Conservation (phyloP, 2,888 invertebrate genomes). For the Tolmerus cingulatus region DNA sequence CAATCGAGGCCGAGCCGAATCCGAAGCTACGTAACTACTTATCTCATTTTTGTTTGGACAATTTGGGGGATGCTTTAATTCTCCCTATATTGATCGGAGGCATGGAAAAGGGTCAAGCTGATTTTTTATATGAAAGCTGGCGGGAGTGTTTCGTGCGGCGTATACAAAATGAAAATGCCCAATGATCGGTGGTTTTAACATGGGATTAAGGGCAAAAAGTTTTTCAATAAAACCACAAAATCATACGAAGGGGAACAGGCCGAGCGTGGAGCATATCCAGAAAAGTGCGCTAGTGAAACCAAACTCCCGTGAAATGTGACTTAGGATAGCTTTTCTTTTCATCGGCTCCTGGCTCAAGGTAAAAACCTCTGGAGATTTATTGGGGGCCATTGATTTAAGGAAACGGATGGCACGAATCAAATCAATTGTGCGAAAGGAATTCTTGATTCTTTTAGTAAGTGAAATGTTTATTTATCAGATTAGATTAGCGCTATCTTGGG, state of each 20-base stretch:
- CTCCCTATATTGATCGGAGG: neutral
- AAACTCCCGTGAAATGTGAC: neutral
- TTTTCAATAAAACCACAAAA: neutral
- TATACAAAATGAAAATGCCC: neutral
- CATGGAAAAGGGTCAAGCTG: neutral
- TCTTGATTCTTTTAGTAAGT: neutral
- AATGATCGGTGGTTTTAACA: neutral
- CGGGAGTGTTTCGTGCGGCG: neutral
- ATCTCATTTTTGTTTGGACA: neutral
- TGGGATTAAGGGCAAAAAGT: neutral
- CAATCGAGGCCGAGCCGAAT: neutral
- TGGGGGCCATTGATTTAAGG: neutral
- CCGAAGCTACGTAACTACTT: neutral
- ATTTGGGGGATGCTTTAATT: neutral
- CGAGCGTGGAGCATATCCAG: neutral
- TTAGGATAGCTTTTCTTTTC: neutral
- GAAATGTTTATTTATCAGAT: slow-evolving; percentile 13
- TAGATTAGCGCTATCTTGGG: neutral
- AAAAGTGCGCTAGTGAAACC: neutral
- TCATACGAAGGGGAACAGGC: neutral
- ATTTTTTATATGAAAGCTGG: neutral
- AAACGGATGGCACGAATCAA: neutral
- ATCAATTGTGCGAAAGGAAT: slow-evolving; percentile 6
- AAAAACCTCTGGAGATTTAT: neutral
- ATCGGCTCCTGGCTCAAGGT: neutral